Conservation (phyloP, 2,888 invertebrate species). For the Parasteatoda lunata region DNA sequence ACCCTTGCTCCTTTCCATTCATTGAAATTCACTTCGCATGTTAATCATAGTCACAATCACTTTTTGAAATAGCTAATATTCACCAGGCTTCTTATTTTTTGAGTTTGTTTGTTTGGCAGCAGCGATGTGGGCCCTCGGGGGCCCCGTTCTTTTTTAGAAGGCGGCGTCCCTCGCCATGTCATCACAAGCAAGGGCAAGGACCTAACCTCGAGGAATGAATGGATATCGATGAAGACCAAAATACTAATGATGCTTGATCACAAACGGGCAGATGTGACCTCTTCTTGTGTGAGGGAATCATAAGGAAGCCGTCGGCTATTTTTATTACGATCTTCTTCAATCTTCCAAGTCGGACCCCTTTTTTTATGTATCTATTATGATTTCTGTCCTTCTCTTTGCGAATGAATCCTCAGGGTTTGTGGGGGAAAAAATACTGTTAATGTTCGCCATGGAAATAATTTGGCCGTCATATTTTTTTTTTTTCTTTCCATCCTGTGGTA, state of each 20-base stretch:
- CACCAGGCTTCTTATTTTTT: not conserved
- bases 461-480: too few species aligned
- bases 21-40: constrained; percentile 23
- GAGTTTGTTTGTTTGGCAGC: not conserved
- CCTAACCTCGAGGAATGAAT: constrained; percentile 65
- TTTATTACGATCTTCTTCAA: constrained; percentile 23
- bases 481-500: too few species aligned
- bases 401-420: constrained; percentile 27
- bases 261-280: constrained; percentile 65
- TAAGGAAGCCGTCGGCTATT: constrained; percentile 24
- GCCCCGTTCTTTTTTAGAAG: constrained; percentile 9
- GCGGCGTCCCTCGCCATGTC: constrained; percentile 65
- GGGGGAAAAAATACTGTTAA: too few species aligned
- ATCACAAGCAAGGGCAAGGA: constrained; percentile 58
- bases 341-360: not conserved
- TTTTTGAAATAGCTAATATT: not conserved
- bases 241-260: constrained; percentile 63
- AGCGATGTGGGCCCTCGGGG: constrained; percentile 1
- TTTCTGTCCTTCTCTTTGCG: constrained; percentile 6
- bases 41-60: constrained; percentile 13
- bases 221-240: constrained; percentile 60
- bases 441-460: too few species aligned
- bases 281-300: constrained; percentile 14
- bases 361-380: not conserved
- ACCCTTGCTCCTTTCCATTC: not conserved